phyloP scores from a whole-genome alignment of 2,113 vertebrate species.

The Pangasianodon hypophthalmus region DNA sequence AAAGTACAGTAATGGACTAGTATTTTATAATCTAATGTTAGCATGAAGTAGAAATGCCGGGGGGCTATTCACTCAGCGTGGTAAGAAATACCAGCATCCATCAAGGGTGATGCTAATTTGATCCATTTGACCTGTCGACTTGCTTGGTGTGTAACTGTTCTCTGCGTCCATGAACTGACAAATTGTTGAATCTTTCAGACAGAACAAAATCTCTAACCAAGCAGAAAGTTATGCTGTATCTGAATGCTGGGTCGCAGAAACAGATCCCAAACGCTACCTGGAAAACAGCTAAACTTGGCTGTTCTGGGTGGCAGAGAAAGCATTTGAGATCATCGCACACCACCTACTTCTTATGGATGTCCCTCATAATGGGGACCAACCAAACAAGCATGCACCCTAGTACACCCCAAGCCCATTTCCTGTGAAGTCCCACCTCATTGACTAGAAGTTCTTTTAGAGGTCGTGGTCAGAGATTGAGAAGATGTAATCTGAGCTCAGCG shows the following conservation, averaged over 20 bases:
- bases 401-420: neutral
- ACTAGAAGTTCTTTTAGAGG: conserved; percentile 41
- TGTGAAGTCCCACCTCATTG: conserved; percentile 14
- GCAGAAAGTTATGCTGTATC: conserved; percentile 32
- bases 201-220: conserved; percentile 28
- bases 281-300: conserved; percentile 7
- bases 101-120: conserved; percentile 28
- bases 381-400: neutral
- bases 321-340: neutral
- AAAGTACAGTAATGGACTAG: neutral
- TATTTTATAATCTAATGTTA: conserved; percentile 5
- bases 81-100: conserved; percentile 15
- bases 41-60: neutral
- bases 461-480: conserved; percentile 37
- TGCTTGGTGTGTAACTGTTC: conserved; percentile 8
- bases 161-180: neutral
- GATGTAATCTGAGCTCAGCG: conserved; percentile 31
- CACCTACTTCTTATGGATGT: neutral
- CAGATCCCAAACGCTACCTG: conserved; percentile 29
- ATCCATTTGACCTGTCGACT: conserved; percentile 21
- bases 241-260: conserved; percentile 50
- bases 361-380: neutral
- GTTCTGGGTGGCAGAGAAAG: neutral
- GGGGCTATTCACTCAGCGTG: neutral
- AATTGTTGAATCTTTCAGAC: conserved; percentile 35